These are phyloP conservation scores for Carassius gibelio DNA, from an alignment of 2,113 vertebrate genomes.

Conservation along the genomic window DNA sequence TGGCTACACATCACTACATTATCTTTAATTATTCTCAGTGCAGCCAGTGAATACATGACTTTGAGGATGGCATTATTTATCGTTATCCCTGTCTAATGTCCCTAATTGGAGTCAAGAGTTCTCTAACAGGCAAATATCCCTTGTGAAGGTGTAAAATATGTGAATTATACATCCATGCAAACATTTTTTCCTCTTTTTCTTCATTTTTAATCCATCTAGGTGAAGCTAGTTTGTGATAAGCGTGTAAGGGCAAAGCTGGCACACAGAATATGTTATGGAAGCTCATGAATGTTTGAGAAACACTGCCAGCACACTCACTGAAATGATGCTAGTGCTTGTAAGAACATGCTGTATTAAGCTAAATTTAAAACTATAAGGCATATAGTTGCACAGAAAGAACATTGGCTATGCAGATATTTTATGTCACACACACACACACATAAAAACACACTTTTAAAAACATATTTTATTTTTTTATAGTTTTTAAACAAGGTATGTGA, in stretches of 20 bases:
- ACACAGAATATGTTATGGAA: conserved; percentile 3
- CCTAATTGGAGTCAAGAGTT: conserved; percentile 12
- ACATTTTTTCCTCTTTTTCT: background rate
- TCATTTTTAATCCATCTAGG: background rate
- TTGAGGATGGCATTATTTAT: conserved; percentile 9
- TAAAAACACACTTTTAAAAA: background rate
- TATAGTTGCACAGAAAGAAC: background rate
- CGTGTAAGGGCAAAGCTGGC: conserved; percentile 10
- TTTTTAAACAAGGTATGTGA: background rate
- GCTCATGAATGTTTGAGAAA: conserved; percentile 47
- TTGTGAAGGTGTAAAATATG: background rate
- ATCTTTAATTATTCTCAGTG: conserved; percentile 34
- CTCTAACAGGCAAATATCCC: background rate
- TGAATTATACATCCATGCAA: background rate
- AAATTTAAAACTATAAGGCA: conserved; percentile 40
- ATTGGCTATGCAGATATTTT: too few species aligned
- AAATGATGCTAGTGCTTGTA: conserved; percentile 17
- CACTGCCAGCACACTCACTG: background rate
- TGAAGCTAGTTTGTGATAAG: background rate
- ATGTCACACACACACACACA: background rate
- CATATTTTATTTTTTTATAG: background rate
- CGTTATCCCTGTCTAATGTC: background rate
- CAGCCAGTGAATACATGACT: conserved; percentile 16
- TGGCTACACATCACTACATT: conserved; percentile 32
- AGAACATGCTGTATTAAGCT: conserved; percentile 46